Evolutionary conservation across 2,888 invertebrate species (phyloP), one percentile per base, ranked within the genome.

Genomic region (Drosophila dives): DNA sequence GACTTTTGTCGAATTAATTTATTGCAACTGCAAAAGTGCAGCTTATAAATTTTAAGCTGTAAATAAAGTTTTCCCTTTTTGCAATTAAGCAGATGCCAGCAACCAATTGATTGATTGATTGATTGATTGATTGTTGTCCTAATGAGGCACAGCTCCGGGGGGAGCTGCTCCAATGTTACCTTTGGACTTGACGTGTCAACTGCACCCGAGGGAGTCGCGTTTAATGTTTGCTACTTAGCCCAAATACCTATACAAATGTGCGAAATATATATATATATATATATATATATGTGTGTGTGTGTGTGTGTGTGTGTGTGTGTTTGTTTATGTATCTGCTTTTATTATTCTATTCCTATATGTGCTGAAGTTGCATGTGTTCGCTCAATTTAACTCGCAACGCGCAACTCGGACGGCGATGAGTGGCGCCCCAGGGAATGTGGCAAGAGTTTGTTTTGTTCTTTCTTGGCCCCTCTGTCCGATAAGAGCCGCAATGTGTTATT

Each of bases 311-410:
- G 8, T 38, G 49, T 11, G 8, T 8, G 6, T 26, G 40, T 20
- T 7, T 29, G 6, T 55, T 15, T 50, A 6, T 32, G 20, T 62
- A 26, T 63, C 67, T 60, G 72, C 72, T 86, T 89, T 77, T 86
- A 77, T 83, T 68, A 72, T 71, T 64, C 62, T 71, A 53, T 51
- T 55, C 45, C 15, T 45, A 45, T 6, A 51, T 74, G 64, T 72
- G 64, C 72, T 55, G 62, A 64, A 85, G 77, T 86, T 86, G 86
- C 89, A 80, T 84, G 84, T 64, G 75, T 78, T 73, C 72, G 71
- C 81, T 77, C 84, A 83, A 86, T 85, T 86, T 79, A 76, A 65
- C 76, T 72, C 38, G 54, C 64, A 71, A 48, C 75, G 5, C 29
- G 29, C 29, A 29, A 29, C 29, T 62, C 55, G 79, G 69, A 72